These are phyloP conservation scores for Leptodactylus fallax DNA, from an alignment of 2,797 vertebrate species.

Conservation along the genomic window DNA sequence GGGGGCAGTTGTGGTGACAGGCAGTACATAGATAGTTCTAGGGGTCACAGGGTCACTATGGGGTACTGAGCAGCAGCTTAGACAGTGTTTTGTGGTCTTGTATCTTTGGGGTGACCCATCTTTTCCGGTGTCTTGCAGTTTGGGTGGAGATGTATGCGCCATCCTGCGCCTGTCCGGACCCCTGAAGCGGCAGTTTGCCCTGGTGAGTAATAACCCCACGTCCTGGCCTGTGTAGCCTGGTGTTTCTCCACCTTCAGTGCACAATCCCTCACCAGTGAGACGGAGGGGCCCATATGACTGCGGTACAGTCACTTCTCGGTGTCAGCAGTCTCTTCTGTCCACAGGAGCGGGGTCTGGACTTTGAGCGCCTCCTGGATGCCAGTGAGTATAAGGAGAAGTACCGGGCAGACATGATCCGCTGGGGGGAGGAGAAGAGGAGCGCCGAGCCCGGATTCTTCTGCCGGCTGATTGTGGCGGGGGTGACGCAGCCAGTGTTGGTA, in stretches of 20 bases:
- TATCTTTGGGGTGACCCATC: background rate
- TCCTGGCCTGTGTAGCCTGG: no score
- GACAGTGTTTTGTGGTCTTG: no score
- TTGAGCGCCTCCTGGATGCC: slow-evolving; percentile 82
- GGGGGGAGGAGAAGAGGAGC: slow-evolving; percentile 84
- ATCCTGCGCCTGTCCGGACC: slow-evolving; percentile 76
- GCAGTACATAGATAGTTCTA: no score
- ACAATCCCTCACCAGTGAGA: no score
- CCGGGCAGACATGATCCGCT: slow-evolving; percentile 88
- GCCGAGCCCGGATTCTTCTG: slow-evolving; percentile 89
- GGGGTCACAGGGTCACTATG: no score
- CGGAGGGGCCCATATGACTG: no score
- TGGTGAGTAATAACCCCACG: slow-evolving; percentile 67
- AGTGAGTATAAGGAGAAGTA: slow-evolving; percentile 86
- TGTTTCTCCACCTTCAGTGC: no score
- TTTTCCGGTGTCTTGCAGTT: slow-evolving; percentile 61
- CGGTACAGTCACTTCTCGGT: background rate
- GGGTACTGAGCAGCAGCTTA: no score
- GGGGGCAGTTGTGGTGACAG: no score
- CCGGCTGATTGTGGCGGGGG: slow-evolving; percentile 72
- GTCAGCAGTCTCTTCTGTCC: no score
- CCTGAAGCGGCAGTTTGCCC: slow-evolving; percentile 77
- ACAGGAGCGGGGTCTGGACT: slow-evolving; percentile 86
- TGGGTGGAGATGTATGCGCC: slow-evolving; percentile 72
- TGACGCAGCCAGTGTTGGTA: slow-evolving; percentile 86